Evolutionary conservation across 2,113 vertebrate species (phyloP).

Genomic region (Pedionomus torquatus): DNA sequence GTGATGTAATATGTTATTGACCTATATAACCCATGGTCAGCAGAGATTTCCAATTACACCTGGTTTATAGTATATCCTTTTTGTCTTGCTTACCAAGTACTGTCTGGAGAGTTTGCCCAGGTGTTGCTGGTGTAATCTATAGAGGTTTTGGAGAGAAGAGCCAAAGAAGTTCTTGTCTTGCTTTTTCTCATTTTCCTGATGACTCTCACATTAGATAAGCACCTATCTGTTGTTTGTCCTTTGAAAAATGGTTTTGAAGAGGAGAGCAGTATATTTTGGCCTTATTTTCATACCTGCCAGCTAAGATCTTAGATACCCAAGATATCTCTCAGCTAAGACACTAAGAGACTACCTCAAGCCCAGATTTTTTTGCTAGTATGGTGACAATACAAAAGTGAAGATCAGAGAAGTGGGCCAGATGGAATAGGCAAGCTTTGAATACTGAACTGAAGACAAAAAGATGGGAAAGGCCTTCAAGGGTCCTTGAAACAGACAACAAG

Average conservation of each 20-base stretch:
- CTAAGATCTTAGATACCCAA: neutral
- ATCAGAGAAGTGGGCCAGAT: neutral
- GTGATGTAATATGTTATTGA: neutral
- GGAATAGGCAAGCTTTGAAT: neutral
- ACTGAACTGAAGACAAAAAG: neutral
- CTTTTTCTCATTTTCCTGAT: neutral
- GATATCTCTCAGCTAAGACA: neutral
- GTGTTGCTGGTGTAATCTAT: neutral
- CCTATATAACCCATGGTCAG: accelerated
- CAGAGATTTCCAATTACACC: neutral
- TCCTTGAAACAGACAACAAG: neutral
- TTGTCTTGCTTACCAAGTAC: neutral
- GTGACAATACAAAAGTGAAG: neutral
- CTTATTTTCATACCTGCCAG: neutral
- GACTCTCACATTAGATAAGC: neutral
- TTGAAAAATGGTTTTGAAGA: neutral
- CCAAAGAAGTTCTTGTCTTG: neutral
- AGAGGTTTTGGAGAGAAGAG: neutral
- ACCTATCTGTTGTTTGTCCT: neutral
- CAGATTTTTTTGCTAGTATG: neutral
- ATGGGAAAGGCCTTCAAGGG: neutral
- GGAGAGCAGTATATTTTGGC: neutral
- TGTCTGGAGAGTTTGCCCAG: neutral
- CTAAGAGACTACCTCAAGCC: neutral
- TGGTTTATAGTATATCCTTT: neutral